A percentile compares a stretch with the other conserved stretches of the same genome.
Conservation (phyloP, 2,888 invertebrate species). For the Apomyelois bistriatella region DNA sequence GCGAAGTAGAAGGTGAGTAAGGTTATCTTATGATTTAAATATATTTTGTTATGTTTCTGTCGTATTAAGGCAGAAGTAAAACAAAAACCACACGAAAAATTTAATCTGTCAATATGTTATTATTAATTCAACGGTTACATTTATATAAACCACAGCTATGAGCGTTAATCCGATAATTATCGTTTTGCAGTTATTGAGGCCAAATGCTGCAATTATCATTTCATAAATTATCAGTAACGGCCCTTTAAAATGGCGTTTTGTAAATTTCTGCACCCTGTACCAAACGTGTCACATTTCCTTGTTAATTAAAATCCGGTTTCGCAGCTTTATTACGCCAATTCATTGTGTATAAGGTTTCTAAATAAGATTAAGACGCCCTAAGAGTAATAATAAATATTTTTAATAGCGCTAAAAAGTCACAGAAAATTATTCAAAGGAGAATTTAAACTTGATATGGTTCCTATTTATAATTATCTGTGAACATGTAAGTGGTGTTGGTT, state of each 20-base stretch:
- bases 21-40: too few species aligned
- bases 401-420: conserved; percentile 34
- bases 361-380: conserved; percentile 48
- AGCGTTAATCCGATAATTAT: conserved; percentile 7
- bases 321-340: conserved; percentile 38
- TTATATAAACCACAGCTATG: not conserved
- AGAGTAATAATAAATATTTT: conserved; percentile 56
- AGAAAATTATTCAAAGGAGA: conserved; percentile 3
- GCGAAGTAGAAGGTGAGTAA: too few species aligned
- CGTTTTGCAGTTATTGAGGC: not conserved
- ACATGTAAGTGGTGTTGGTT: not conserved
- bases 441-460: conserved; percentile 3
- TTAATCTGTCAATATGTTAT: not conserved
- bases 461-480: not conserved
- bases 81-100: not conserved
- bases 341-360: conserved; percentile 35
- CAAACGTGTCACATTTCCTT: conserved; percentile 38
- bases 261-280: conserved; percentile 26
- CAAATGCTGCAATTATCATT: conserved; percentile 9
- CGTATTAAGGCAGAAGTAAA: too few species aligned
- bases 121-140: not conserved
- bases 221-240: conserved; percentile 11
- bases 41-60: too few species aligned
- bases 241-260: conserved; percentile 16
- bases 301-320: conserved; percentile 47